These are phyloP conservation scores for Macroglossus sobrinus DNA, from an alignment of 2,113 vertebrate species.

Conservation along the genomic window DNA sequence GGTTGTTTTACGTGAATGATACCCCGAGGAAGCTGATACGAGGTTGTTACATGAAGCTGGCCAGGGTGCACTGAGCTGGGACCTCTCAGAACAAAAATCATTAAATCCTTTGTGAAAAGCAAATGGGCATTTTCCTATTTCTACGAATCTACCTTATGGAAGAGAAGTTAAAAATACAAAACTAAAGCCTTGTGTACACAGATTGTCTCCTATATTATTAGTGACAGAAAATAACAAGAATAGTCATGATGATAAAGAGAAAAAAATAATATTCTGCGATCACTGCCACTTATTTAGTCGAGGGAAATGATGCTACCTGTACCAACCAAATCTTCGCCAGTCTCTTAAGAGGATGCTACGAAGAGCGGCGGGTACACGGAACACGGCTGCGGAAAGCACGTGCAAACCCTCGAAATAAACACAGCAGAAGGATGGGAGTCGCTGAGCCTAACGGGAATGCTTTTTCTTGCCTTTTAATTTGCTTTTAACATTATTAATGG, in stretches of 20 bases:
- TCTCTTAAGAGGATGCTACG: background rate
- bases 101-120: background rate
- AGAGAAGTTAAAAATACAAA: background rate
- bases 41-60: background rate
- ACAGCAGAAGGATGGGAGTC: fast-evolving
- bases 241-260: background rate
- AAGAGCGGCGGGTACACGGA: fast-evolving
- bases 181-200: background rate
- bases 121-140: background rate
- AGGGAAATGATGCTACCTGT: background rate
- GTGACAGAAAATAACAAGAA: background rate
- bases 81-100: background rate
- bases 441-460: too few species aligned
- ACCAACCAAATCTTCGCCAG: fast-evolving
- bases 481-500: background rate
- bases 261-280: background rate
- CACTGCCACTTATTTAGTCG: background rate
- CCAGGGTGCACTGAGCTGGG: background rate
- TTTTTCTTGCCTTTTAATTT: background rate
- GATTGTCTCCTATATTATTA: too few species aligned
- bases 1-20: too few species aligned
- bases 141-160: background rate
- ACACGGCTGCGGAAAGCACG: fast-evolving
- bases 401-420: background rate
- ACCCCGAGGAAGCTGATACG: fast-evolving